Evolutionary conservation across 2,797 vertebrate genomes (phyloP), one percentile per base, ranked within the genome.

Genomic region (Poliocrania exsul): DNA sequence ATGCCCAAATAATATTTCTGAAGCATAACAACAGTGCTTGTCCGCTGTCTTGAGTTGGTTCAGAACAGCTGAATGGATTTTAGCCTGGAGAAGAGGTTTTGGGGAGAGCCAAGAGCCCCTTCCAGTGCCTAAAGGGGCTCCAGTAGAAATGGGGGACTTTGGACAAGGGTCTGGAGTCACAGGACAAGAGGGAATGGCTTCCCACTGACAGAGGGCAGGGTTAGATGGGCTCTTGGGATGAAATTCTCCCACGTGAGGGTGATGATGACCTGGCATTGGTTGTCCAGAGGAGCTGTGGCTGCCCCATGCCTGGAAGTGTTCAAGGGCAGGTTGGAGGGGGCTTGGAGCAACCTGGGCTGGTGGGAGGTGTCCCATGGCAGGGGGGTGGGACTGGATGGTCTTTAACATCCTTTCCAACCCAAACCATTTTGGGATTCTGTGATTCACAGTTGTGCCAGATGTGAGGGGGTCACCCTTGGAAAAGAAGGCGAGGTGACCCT

Each of bases 281-380:
- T 67, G 17, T 31, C 40, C 54, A 67, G 62, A 67, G 61, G 0
- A 74, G 49, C 54, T 61, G 26, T 8, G 31, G 21, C 31, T 74
- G 78, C 62, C 11, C 16, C 35, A 29, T 62, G 7, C 42, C 78
- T 69, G 49, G 31, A 0, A 42, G 13, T 62, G 62, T 3, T 7
- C 56, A 49, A 49, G 35, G 23, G 15, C 35, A 69, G 31, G 25
- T 0, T 54, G 40, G 61, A 11, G 0, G 0, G 21, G 62, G 26
- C 7, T 54, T n/a, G 47, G 35, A 54, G 14, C 40, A 74, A 0
- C 16, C 35, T 54, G 31, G 18, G 4, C 4, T 0, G 5, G 21
- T n/a, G 35, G 35, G 2, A 81, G 9, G 5, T 49, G 54, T 49
- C 10, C 35, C 40, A 19, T 4, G 29, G 47, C 25, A 54, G 13